Conservation (phyloP, 2,797 vertebrate species). For the Chelonia mydas region DNA sequence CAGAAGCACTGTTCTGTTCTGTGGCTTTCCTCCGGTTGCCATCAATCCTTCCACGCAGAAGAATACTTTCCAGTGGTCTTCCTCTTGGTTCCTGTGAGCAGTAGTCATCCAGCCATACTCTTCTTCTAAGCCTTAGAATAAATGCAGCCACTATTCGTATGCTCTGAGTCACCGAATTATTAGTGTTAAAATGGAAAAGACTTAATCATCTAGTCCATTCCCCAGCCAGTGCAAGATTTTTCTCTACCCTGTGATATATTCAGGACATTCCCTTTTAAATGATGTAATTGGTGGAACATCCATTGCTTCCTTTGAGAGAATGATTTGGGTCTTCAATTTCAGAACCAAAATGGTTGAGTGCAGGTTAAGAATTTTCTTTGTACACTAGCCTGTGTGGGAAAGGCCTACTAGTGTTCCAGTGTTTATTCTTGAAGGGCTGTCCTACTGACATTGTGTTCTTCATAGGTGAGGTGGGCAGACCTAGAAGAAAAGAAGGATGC, state of each 20-base stretch:
- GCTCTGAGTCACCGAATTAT: not conserved
- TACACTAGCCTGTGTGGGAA: not conserved
- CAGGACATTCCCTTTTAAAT: not conserved
- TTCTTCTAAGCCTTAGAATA: not conserved
- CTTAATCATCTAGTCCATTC: not conserved
- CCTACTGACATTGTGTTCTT: slow-evolving; percentile 70
- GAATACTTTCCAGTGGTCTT: not conserved
- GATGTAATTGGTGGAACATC: not conserved
- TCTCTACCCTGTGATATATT: not conserved
- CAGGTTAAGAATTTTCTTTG: slow-evolving; percentile 1
- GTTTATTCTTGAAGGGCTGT: slow-evolving; percentile 39
- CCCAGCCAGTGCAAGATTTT: not conserved
- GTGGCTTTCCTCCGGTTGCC: not conserved
- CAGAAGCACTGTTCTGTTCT: not conserved
- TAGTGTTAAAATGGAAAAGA: not conserved
- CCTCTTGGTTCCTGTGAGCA: not conserved
- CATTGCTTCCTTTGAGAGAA: not conserved
- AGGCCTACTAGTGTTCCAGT: not conserved
- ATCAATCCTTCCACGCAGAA: not conserved
- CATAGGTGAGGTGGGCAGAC: slow-evolving; percentile 97
- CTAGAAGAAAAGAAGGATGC: slow-evolving; percentile 98
- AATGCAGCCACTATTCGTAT: not conserved
- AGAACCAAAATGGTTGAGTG: not conserved
- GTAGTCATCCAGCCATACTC: not conserved
- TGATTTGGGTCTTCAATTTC: not conserved